Base-by-base conservation (phyloP, 2,888 invertebrate species). In the Hirudinaria manillensis region DNA sequence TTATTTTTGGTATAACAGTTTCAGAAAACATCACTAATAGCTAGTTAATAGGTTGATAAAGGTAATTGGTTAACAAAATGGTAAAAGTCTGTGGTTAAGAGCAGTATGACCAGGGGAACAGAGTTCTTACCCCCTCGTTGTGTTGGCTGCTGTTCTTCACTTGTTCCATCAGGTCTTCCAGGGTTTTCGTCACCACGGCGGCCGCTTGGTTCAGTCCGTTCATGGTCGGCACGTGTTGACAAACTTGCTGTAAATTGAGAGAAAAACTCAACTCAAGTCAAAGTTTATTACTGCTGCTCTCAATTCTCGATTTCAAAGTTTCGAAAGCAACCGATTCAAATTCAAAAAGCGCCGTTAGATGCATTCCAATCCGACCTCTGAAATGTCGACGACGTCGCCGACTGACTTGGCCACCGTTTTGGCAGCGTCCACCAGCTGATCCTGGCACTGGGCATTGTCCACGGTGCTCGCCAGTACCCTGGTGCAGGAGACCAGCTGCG, bases 401-500 rank as follows among this genome's bases (percentile, higher is more conserved):
- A 99, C 97, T 0, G 97, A 93, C 77, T 89, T 89, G 0, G 93
- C 92, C 7, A 99, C 98, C 84, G 94, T 93, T 29, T 93, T 89
- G 0, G 96, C 93, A 0, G 99, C 97, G 76, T 91, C 91, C 75
- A 92, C 91, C 77, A 99, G 87, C 85, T 98, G 98, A 80, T 93
- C 92, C 83, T 97, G 88, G 81, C 88, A 89, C 24, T 87, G 86
- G 13, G 87, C 87, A 80, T 87, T 87, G 73, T 86, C 84, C 78
- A 89, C 88, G 21, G 89, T 89, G 19, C 89, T 88, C 0, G 88
- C 88, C 21, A 89, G 88, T 72, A 89, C 88, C 88, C 97, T 96
- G 27, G 97, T 93, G 83, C 96, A 96, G 0, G 97, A 97, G 0
- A 99, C 97, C 2, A 99, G 88, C 83, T 98, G 97, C 56, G 96